Evolutionary conservation across 2,113 vertebrate genomes (phyloP), one percentile per base, ranked within the genome.

Genomic region (Atherinomorus stipes): DNA sequence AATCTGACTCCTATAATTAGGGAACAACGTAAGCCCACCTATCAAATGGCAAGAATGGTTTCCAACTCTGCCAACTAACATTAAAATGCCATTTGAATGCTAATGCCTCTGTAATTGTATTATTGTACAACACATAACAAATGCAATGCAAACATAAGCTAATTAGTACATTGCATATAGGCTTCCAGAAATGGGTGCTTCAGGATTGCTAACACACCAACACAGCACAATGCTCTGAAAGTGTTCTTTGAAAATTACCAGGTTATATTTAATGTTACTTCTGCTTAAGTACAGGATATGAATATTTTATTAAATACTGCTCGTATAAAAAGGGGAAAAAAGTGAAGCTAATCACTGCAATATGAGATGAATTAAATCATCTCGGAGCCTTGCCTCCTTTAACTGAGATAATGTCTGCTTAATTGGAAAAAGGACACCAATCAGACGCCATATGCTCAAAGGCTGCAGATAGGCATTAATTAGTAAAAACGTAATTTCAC

Each of bases 391-490:
- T 7, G 47, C 25, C 11, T 22, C 9, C 42, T 59, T 67, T 23
- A 63, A 54, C 23, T 40, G 13, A 64, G 68, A 64, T 64, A 74
- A 70, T 63, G 49, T 11, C 61, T 42, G 38, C 61, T 38, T 80
- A 82, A 77, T 69, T 84, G 62, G 45, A 45, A 64, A 67, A 23
- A 63, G 52, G 74, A 74, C 51, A 64, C 54, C 66, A 59, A 54
- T 72, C 75, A 66, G 26, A 70, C 50, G 28, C 73, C 69, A 83
- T 71, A 53, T 76, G 74, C 59, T 76, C 71, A 19, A 26, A 60
- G 26, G 25, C 50, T 60, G 52, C 44, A 25, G 47, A 73, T 38
- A 18, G 26, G 12, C 34, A 56, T 71, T 78, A 38, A 85, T 88
- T 78, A 83, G 78, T 66, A 63, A 50, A 71, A 51, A 60, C 9